Evolutionary conservation across 1,140 invertebrate genomes (phyloP).

Genomic region (Rhynchophorus ferrugineus): DNA sequence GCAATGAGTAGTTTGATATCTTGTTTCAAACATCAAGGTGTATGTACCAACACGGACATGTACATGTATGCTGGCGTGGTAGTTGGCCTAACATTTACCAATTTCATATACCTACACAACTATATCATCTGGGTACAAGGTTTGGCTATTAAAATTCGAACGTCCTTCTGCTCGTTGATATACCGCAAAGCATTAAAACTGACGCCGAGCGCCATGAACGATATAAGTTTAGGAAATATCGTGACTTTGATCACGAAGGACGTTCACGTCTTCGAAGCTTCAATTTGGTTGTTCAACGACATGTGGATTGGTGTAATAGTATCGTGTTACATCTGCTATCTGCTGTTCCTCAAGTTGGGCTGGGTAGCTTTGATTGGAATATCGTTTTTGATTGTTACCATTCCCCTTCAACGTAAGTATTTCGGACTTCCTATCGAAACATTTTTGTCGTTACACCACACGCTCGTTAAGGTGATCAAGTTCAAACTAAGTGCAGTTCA

Average conservation of each 20-base stretch:
- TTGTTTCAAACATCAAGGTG: constrained; percentile 11
- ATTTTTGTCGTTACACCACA: no score
- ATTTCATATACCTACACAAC: constrained; percentile 48
- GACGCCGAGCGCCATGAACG: constrained; percentile 61
- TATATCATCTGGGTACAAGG: constrained; percentile 65
- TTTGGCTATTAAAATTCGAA: constrained; percentile 70
- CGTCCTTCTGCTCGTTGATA: constrained; percentile 70
- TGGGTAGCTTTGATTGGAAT: constrained; percentile 70
- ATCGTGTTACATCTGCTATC: constrained; percentile 63
- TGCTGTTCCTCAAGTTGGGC: constrained; percentile 70
- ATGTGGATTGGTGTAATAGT: constrained; percentile 77
- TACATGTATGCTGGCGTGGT: constrained; percentile 14
- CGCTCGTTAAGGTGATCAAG: no score
- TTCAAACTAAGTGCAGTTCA: no score
- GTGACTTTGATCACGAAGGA: constrained; percentile 83
- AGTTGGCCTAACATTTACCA: constrained; percentile 1
- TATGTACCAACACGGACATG: constrained; percentile 5
- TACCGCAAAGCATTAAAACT: constrained; percentile 74
- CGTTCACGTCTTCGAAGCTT: constrained; percentile 62
- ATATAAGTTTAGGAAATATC: constrained; percentile 79
- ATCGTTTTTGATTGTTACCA: constrained; percentile 66
- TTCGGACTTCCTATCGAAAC: no score
- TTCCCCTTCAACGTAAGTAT: constrained; percentile 69
- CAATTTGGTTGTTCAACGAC: constrained; percentile 62
- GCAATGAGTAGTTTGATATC: constrained; percentile 6